Evolutionary conservation across 2,888 invertebrate species (phyloP).

Genomic region (Diarsia mendica): DNA sequence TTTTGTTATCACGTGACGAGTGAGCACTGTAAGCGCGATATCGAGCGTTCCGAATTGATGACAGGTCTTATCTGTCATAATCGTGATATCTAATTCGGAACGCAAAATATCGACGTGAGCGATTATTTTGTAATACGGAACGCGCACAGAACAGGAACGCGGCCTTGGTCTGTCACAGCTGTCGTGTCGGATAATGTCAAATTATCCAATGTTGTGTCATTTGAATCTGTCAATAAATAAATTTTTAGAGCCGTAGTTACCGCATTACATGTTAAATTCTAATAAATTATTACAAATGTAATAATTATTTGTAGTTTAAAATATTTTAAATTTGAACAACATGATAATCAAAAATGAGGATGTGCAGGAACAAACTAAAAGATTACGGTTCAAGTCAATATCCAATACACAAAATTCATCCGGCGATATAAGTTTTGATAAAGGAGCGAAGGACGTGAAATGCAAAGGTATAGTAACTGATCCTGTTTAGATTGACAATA

Average conservation of each 20-base stretch:
- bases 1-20: no score
- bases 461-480: constrained; percentile 76
- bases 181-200: constrained; percentile 6
- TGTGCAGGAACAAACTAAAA: constrained; percentile 84
- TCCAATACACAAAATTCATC: constrained; percentile 80
- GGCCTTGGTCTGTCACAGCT: constrained; percentile 2
- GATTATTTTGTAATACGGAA: no score
- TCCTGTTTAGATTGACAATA: neutral
- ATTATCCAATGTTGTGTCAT: constrained; percentile 46
- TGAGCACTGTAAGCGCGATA: no score
- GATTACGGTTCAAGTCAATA: constrained; percentile 85
- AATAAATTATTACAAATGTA: constrained; percentile 62
- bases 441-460: constrained; percentile 78
- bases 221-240: constrained; percentile 58
- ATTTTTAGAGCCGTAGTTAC: constrained; percentile 50
- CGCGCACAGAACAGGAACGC: no score
- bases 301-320: constrained; percentile 49
- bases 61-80: no score
- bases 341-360: constrained; percentile 85
- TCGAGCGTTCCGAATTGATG: no score
- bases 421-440: constrained; percentile 80
- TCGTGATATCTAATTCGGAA: no score
- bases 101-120: no score
- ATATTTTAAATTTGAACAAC: constrained; percentile 42
- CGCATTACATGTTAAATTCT: constrained; percentile 37